These are phyloP conservation scores for Speoplatyrhinus poulsoni DNA, from an alignment of 2,113 vertebrate species.

Conservation along the genomic window DNA sequence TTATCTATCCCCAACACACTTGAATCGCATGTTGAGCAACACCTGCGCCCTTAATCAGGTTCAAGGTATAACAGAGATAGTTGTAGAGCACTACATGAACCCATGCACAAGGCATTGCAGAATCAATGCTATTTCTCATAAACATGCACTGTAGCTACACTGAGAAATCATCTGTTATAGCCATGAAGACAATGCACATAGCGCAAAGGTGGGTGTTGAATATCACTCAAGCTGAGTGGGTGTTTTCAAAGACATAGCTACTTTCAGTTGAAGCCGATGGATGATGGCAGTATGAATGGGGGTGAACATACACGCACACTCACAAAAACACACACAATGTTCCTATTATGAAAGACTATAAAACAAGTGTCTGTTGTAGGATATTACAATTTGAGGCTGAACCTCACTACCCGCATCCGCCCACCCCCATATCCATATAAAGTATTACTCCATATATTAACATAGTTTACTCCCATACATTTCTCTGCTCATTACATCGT, in stretches of 20 bases:
- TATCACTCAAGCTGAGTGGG: too few relatives aligned
- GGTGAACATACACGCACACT: constrained; percentile 27
- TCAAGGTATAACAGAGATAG: too few relatives aligned
- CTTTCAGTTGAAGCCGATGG: constrained; percentile 60
- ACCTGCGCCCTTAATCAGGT: too few relatives aligned
- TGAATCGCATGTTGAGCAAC: too few relatives aligned
- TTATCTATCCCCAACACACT: too few relatives aligned
- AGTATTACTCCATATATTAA: not conserved
- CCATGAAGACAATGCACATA: too few relatives aligned
- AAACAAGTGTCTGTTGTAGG: constrained; percentile 45
- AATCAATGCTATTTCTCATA: too few relatives aligned
- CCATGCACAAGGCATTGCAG: too few relatives aligned
- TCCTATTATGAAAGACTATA: constrained; percentile 47
- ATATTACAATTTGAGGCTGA: constrained; percentile 21
- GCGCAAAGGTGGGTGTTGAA: too few relatives aligned
- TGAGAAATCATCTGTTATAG: too few relatives aligned
- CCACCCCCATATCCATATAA: not conserved
- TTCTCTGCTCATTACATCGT: not conserved
- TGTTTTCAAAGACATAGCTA: constrained; percentile 35
- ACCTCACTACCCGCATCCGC: constrained; percentile 13
- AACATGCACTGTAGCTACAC: too few relatives aligned
- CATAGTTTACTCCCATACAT: not conserved
- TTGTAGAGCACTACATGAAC: too few relatives aligned
- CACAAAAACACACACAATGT: constrained; percentile 56
- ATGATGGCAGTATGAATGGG: constrained; percentile 39